These are phyloP conservation scores for Pseudomugil tenellus DNA, from an alignment of 2,797 vertebrate genomes.

Conservation along the genomic window DNA sequence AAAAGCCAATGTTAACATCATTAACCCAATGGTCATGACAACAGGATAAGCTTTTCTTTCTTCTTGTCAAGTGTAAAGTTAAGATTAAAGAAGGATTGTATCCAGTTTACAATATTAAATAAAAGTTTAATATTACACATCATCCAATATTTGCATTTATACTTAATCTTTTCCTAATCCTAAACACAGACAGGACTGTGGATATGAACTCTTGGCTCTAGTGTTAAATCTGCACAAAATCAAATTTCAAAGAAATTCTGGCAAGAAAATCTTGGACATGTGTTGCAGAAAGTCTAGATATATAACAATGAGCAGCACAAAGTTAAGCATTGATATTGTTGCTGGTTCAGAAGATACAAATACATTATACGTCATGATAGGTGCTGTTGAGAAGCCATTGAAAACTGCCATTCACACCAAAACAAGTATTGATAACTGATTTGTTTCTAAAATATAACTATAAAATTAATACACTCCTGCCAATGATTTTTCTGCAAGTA, in stretches of 20 bases:
- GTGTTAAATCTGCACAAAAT: neutral
- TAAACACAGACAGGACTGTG: neutral
- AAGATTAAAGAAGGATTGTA: neutral
- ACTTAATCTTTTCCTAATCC: neutral
- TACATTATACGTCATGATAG: neutral
- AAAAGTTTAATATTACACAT: neutral
- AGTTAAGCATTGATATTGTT: neutral
- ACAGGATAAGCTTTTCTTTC: too few relatives aligned
- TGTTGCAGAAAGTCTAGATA: neutral
- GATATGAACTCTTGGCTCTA: slow-evolving; percentile 24
- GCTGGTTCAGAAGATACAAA: neutral
- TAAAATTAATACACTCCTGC: neutral
- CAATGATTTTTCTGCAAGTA: neutral
- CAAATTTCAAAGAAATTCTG: neutral
- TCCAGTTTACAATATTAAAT: neutral
- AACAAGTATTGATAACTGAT: neutral
- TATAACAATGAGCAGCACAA: neutral
- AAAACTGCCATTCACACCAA: neutral
- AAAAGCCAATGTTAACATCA: neutral
- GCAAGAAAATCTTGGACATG: neutral
- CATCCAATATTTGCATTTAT: neutral
- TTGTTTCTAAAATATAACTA: neutral
- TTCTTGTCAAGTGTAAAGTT: neutral
- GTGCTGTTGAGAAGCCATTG: neutral
- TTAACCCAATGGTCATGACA: too few relatives aligned